These are phyloP conservation scores for Cyphomyrus discorhynchus DNA, from an alignment of 2,113 vertebrate genomes.

Conservation along the genomic window DNA sequence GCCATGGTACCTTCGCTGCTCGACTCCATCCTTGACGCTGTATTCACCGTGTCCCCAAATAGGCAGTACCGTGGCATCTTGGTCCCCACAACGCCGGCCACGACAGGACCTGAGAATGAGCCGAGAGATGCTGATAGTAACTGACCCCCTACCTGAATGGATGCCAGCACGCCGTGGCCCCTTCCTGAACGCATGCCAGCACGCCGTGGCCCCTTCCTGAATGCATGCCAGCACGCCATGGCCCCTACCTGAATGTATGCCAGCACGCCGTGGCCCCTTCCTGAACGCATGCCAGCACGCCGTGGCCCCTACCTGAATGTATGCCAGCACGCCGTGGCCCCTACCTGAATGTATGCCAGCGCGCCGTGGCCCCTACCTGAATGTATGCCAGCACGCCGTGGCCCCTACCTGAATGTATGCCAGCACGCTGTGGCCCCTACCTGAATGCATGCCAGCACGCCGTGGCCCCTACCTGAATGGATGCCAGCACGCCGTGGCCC, in stretches of 20 bases:
- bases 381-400: slow-evolving; percentile 61
- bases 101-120: slow-evolving; percentile 66
- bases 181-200: neutral
- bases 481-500: neutral
- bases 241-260: neutral
- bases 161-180: too few relatives aligned
- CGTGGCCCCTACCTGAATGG: neutral
- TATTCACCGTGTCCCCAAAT: slow-evolving; percentile 87
- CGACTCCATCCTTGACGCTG: slow-evolving; percentile 84
- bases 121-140: neutral
- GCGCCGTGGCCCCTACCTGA: slow-evolving; percentile 47
- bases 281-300: neutral
- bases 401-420: neutral
- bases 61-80: slow-evolving; percentile 88
- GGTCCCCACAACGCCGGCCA: slow-evolving; percentile 80
- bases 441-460: neutral
- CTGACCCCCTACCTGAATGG: too few relatives aligned
- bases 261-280: too few relatives aligned
- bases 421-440: neutral
- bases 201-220: neutral
- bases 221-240: neutral
- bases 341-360: neutral
- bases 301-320: neutral
- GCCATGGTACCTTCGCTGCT: slow-evolving; percentile 65
- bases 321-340: neutral